These are phyloP conservation scores for Xestia ashworthii DNA, from an alignment of 2,888 invertebrate genomes.

Conservation along the genomic window DNA sequence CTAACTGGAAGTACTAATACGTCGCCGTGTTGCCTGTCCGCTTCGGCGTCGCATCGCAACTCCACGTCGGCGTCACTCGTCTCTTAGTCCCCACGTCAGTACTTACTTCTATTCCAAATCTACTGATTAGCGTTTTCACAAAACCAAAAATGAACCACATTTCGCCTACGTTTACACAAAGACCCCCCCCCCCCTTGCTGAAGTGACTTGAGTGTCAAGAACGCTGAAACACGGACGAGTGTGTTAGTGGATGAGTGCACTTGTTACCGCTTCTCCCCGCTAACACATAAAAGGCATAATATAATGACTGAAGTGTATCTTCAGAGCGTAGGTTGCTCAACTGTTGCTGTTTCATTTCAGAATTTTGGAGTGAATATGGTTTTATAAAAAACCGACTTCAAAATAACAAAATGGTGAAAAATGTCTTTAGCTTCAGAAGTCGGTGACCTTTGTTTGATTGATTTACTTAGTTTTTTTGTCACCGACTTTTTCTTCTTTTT, in stretches of 20 bases:
- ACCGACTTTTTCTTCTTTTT: too few species aligned
- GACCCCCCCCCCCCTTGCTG: slow-evolving; percentile 17
- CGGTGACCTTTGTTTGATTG: too few species aligned
- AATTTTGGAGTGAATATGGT: slow-evolving; percentile 8
- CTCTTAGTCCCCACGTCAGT: background rate
- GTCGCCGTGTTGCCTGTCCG: background rate
- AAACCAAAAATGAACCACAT: slow-evolving; percentile 44
- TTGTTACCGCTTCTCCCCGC: slow-evolving; percentile 40
- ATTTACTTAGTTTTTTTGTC: too few species aligned
- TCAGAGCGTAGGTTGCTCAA: slow-evolving; percentile 37
- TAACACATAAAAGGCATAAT: slow-evolving; percentile 54
- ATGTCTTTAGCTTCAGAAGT: too few species aligned
- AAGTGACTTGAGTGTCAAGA: slow-evolving; percentile 60
- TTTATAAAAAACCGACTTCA: background rate
- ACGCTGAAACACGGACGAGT: slow-evolving; percentile 60
- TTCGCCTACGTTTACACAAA: slow-evolving; percentile 44
- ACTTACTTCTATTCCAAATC: background rate
- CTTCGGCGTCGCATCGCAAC: background rate
- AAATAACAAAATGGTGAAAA: too few species aligned
- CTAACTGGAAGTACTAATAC: too few species aligned
- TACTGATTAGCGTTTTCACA: background rate
- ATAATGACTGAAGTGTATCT: slow-evolving; percentile 54
- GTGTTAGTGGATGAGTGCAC: slow-evolving; percentile 63
- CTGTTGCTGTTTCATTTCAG: slow-evolving; percentile 47
- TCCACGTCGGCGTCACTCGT: too few species aligned